Evolutionary conservation across 2,113 vertebrate genomes (phyloP).

Genomic region (Athene noctua): DNA sequence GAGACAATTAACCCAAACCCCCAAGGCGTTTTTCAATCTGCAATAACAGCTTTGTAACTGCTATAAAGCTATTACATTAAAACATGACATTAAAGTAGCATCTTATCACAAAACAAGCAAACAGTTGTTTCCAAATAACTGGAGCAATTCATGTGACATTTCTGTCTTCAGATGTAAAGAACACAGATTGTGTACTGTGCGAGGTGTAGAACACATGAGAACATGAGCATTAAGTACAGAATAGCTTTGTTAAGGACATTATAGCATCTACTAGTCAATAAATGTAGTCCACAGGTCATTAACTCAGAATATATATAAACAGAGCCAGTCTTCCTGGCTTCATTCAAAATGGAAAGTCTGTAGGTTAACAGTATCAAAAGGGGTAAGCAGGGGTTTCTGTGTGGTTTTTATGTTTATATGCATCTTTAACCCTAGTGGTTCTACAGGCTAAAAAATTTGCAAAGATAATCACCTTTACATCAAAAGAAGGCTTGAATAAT

Average conservation of each 20-base stretch:
- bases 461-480: slow-evolving; percentile 82
- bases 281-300: background rate
- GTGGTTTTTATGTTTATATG: background rate
- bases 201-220: background rate
- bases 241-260: background rate
- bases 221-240: background rate
- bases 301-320: background rate
- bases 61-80: background rate
- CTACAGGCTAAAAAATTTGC: background rate
- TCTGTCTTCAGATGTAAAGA: background rate
- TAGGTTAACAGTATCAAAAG: background rate
- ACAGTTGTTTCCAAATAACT: background rate
- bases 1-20: background rate
- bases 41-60: background rate
- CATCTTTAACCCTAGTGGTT: background rate
- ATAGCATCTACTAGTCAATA: background rate
- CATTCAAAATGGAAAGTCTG: background rate
- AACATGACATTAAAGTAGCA: background rate
- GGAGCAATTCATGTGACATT: background rate
- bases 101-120: background rate
- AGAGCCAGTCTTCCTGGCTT: background rate
- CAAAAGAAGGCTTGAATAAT: slow-evolving; percentile 91
- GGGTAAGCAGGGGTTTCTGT: background rate
- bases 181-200: background rate
- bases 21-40: background rate